Evolutionary conservation across 2,888 invertebrate genomes (phyloP), one percentile per base, ranked within the genome.

Genomic region (Cabera pusaria): DNA sequence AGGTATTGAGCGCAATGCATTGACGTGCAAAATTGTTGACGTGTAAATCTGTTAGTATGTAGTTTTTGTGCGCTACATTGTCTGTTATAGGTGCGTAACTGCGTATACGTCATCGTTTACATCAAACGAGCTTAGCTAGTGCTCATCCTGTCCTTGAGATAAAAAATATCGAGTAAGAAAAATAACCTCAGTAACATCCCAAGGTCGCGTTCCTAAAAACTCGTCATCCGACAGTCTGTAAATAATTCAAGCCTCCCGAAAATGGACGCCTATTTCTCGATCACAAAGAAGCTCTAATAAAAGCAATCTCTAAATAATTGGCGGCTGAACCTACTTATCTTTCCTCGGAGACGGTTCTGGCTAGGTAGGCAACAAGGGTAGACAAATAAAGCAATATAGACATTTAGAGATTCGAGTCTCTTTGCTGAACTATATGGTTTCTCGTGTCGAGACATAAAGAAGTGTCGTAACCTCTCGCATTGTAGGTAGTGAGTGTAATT

Each of bases 331-430:
- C 29, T 48, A 44, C 45, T 46, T 45, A 48, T 36, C 41, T 29
- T 31, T 25, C 41, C 31, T 36, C 23, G 31, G 35, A 42, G 46
- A 43, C 46, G 33, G 22, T 16, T 35, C 29, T 41, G 26, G 42
- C 38, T 49, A 49, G 43, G 44, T 52, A 51, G 49, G 37, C 52
- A 44, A 58, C 58, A 59, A 58, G 57, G 52, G 53, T 56, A 18
- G 46, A 51, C 65, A 56, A 60, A 65, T 67, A 64, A 60, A 66
- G 59, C 48, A 56, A 62, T 65, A 60, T 57, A 55, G 55, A 4
- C 4, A 62, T 64, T 67, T 60, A 67, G 59, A 38, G 51, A 57
- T 48, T 51, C 56, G 29, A 58, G 55, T 55, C 48, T 50, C 49
- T 51, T 32, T 43, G 25, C 47, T 34, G 42, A 52, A 49, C 57